Evolutionary conservation across 2,113 vertebrate species (phyloP), one percentile per base, ranked within the genome.

Genomic region (Bos javanicus): DNA sequence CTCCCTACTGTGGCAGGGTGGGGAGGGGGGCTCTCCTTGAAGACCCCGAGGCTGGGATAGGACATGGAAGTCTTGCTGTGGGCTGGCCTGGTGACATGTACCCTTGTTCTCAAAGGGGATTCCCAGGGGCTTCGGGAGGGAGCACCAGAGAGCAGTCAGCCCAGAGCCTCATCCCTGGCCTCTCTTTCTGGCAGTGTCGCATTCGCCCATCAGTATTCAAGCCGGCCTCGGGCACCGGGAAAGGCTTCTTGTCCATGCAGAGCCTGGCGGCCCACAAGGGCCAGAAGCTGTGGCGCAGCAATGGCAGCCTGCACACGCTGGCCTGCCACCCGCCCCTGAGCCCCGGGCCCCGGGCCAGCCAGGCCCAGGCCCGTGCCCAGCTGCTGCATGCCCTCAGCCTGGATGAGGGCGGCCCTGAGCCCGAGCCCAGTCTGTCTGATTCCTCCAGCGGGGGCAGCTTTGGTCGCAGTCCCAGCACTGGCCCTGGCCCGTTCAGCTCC

Each of bases 201-300:
- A 99, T 99, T 87, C 99, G 99, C 93, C 99, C 99, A 0, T 99
- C 99, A 0, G 99, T 99, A 57, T 99, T 99, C 98, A 99, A 99
- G 98, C 99, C 99, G 0, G 98, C 87, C 11, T 97, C 87, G 0
- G 98, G 99, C 93, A 98, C 99, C 0, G 99, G 99, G 36, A 99
- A 99, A 98, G 99, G 99, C 97, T 99, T 99, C 98, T 99, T 99
- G 96, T 99, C 99, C 96, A 99, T 99, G 99, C 99, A 99, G 97
- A 99, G 99, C 97, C 99, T 99, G 88, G 99, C 99, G 8, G 99
- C 99, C 0, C 99, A 99, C 94, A 99, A 99, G 97, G 99, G 98
- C 17, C 99, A 99, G 95, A 99, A 99, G 60, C 85, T 99, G 93
- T 99, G 99, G 86, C 99, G 99, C 98, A 99, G 99, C 99, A 91